Evolutionary conservation across 1,140 invertebrate species (phyloP).

Genomic region (Penaeus japonicus): DNA sequence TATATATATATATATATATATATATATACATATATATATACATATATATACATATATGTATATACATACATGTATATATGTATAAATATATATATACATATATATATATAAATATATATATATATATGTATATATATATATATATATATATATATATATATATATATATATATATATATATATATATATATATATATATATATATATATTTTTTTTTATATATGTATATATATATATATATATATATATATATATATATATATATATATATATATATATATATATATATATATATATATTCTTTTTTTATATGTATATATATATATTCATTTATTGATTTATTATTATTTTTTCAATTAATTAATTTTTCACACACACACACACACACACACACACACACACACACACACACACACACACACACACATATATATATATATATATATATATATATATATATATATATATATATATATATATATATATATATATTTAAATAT

Average conservation of each 20-base stretch:
- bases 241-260: not conserved
- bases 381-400: not conserved
- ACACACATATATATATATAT: not conserved
- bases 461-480: not conserved
- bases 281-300: not conserved
- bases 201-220: not conserved
- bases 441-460: constrained; percentile 1
- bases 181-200: constrained; percentile 3
- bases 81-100: not conserved
- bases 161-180: constrained; percentile 8
- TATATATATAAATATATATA: not conserved
- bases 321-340: not conserved
- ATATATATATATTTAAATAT: not conserved
- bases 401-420: not conserved
- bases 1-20: not conserved
- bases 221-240: not conserved
- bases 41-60: not conserved
- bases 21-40: constrained; percentile 3
- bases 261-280: not conserved
- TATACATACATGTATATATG: not conserved
- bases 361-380: not conserved
- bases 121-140: not conserved
- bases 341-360: not conserved
- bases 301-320: not conserved
- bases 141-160: constrained; percentile 8